These are phyloP conservation scores for Cyphomyrmex costatus DNA, from an alignment of 1,140 invertebrate species.

Conservation along the genomic window DNA sequence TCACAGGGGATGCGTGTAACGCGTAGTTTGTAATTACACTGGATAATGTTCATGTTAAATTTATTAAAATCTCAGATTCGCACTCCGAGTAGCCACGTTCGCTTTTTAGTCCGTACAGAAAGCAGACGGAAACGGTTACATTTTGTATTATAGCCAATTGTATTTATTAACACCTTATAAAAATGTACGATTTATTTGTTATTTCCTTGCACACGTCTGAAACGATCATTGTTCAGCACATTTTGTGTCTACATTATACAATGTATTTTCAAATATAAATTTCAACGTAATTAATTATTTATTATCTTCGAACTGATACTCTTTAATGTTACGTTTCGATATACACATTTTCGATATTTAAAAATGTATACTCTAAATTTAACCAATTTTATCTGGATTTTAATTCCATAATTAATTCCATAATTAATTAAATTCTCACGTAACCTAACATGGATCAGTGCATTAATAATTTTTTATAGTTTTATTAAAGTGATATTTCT, in stretches of 20 bases:
- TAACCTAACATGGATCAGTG: background rate
- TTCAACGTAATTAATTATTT: background rate
- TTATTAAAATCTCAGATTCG: slow-evolving; percentile 5
- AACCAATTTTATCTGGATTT: background rate
- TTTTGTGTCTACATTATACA: background rate
- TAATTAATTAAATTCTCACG: background rate
- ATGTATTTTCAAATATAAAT: background rate
- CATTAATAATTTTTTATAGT: slow-evolving; percentile 21
- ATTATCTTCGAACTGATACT: background rate
- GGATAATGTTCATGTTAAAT: slow-evolving; percentile 12
- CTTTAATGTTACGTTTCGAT: background rate
- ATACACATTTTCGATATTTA: background rate
- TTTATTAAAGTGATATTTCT: background rate
- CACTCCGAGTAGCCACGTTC: background rate
- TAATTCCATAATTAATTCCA: slow-evolving; percentile 10
- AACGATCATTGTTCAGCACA: background rate
- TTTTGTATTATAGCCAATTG: background rate
- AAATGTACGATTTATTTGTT: background rate
- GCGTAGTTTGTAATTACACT: slow-evolving; percentile 21
- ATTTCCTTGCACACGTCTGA: background rate
- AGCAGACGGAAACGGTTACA: background rate
- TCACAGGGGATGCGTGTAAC: background rate
- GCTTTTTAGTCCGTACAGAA: background rate
- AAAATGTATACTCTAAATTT: background rate
- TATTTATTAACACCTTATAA: background rate